Evolutionary conservation across 1,140 invertebrate genomes (phyloP), one percentile per base, ranked within the genome.

Genomic region (Drosophila jambulina): DNA sequence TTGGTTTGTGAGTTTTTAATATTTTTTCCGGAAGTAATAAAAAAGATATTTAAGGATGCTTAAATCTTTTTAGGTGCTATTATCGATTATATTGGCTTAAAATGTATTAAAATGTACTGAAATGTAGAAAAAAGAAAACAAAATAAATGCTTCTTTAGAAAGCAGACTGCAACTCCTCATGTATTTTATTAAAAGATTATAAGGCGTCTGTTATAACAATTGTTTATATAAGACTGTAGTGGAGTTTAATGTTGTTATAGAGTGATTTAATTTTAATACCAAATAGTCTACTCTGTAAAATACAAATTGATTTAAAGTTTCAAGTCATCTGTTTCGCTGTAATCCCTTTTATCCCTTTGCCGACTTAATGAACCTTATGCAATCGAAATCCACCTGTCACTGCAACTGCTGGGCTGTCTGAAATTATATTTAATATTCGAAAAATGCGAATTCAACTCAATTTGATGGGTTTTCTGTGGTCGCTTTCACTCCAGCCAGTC

Each of bases 301-400:
- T 32, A 27, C 27, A 36, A 43, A 25, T 21, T 23, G 10, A 40
- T 13, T 36, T 34, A 19, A 25, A 15, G 8, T 45, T 25, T 32
- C 19, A 36, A 13, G 2, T 13, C 13, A 61, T 13, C n/a, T 5
- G 15, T 12, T 4, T 25, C 15, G 2, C 4, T 23, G 9, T n/a
- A 38, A 54, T 54, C 34, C 34, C 43, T 13, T 58, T 36, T 27
- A 59, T 49, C 12, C 53, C 29, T 71, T 71, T 23, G 2, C 29
- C 19, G 15, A n/a, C 27, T 23, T 49, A 25, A 23, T 27, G 21
- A 49, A 12, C 2, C 27, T 72, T 72, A 60, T 36, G 45, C 45
- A 74, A 74, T 29, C 34, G 21, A 56, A 12, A 15, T 72, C 43
- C 54, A 72, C 67, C 70, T 72, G 70, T 72, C 69, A 48, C 15